Base-by-base conservation (phyloP, 2,888 invertebrate species). In the Barypeithes pellucidus region DNA sequence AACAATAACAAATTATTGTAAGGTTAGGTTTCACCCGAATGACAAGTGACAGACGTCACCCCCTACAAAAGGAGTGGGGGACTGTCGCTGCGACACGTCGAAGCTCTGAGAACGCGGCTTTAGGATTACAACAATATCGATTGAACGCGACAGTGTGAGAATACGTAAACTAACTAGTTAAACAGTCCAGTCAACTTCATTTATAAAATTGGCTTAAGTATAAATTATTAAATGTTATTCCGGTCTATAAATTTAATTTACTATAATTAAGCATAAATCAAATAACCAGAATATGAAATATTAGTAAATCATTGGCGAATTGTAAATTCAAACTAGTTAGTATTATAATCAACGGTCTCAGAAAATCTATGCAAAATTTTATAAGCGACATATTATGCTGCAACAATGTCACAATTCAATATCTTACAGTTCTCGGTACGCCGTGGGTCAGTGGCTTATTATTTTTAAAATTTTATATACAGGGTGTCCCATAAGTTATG, bases 241-340 rank as follows among this genome's bases (percentile, higher is more conserved):
- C 7, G 14, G 52, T 29, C 52, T 8, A 29, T 52, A 29, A 52
- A 52, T 52, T 52, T 52, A 52, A 29, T 52, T 24, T 24, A 29
- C 52, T 14, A 52, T 52, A 52, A 52, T 52, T 52, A 29, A 52
- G 29, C 52, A 24, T 29, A 52, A 29, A 52, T 52, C 52, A 52
- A 52, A 24, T 22, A 50, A 50, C 14, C 14, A 8, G 29, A 29
- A 29, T 29, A 29, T 52, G 14, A 52, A 52, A 29, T 52, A 52
- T 52, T 14, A 7, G 8, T 52, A 52, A 29, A 22, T 50, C 22
- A 24, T 50, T 29, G 52, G 52, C 7, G 29, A 52, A 52, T 29
- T 14, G n/a, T 39, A 39, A 29, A 29, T 29, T 29, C 22, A 50
- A 52, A 52, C 52, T 29, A 14, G 52, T 29, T 52, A 24, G 29